Conservation (phyloP, 1,140 invertebrate genomes). For the Monochamus saltuarius region DNA sequence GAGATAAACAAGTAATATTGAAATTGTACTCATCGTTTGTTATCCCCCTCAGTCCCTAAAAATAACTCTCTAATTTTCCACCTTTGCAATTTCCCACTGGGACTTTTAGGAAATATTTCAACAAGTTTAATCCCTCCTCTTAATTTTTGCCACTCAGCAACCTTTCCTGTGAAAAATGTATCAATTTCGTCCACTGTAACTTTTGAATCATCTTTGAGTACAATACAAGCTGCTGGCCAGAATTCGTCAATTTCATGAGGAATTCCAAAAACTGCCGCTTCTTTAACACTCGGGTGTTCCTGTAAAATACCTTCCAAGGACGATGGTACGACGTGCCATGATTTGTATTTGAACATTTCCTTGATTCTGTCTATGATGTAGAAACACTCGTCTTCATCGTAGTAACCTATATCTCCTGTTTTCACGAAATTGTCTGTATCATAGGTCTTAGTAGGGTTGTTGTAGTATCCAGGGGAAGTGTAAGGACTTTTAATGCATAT, state of each 20-base stretch:
- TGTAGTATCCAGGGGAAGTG: conserved; percentile 25
- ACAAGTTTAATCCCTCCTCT: conserved; percentile 38
- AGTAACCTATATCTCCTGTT: conserved; percentile 71
- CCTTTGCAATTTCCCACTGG: conserved; percentile 38
- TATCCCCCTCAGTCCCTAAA: no score
- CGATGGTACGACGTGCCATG: conserved; percentile 48
- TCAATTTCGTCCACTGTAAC: conserved; percentile 25
- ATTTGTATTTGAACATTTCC: conserved; percentile 71
- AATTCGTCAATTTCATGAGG: conserved; percentile 64
- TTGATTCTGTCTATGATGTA: conserved; percentile 74
- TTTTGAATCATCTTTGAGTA: conserved; percentile 40
- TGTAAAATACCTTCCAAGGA: conserved; percentile 66
- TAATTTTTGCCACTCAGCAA: conserved; percentile 40
- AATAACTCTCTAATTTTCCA: no score
- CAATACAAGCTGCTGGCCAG: conserved; percentile 65
- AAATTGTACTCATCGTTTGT: no score
- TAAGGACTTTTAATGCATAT: conserved; percentile 24
- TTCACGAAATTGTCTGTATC: conserved; percentile 68
- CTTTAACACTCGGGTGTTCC: conserved; percentile 61
- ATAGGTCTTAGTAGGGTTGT: conserved; percentile 35
- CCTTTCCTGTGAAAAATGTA: conserved; percentile 31
- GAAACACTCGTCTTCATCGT: conserved; percentile 65
- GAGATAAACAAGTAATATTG: no score
- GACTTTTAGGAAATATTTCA: conserved; percentile 35
- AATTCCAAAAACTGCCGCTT: conserved; percentile 70